Evolutionary conservation across 1,140 invertebrate genomes (phyloP).

Genomic region (Maconellicoccus hirsutus): DNA sequence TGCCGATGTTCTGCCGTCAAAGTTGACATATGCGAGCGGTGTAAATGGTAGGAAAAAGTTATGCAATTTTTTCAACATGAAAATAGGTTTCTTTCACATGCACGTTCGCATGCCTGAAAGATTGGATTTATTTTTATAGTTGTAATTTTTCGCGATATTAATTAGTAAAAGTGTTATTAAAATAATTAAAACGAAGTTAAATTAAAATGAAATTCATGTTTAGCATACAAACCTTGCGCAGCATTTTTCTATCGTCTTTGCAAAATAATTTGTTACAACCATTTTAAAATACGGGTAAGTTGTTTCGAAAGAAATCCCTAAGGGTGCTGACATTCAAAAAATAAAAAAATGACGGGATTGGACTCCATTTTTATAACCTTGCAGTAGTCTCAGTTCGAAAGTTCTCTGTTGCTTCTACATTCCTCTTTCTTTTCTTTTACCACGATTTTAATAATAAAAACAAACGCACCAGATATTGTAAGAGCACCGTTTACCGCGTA

Average conservation of each 20-base stretch:
- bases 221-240: too few species aligned
- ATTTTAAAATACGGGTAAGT: background rate
- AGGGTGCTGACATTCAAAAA: slow-evolving; percentile 3
- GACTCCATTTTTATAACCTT: background rate
- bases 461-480: background rate
- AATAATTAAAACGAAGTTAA: too few species aligned
- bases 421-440: background rate
- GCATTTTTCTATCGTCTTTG: background rate
- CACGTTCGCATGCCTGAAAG: too few species aligned
- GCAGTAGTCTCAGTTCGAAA: background rate
- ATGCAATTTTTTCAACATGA: too few species aligned
- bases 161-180: too few species aligned
- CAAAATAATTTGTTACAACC: background rate
- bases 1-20: too few species aligned
- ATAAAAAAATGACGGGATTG: background rate
- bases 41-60: too few species aligned
- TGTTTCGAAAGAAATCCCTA: background rate
- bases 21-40: too few species aligned
- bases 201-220: too few species aligned
- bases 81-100: too few species aligned
- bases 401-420: background rate
- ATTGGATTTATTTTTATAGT: too few species aligned
- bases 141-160: too few species aligned
- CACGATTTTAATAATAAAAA: slow-evolving; percentile 1
- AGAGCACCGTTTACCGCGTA: background rate